Base-by-base conservation (phyloP, 2,888 invertebrate species). In the Nomada fabriciana region DNA sequence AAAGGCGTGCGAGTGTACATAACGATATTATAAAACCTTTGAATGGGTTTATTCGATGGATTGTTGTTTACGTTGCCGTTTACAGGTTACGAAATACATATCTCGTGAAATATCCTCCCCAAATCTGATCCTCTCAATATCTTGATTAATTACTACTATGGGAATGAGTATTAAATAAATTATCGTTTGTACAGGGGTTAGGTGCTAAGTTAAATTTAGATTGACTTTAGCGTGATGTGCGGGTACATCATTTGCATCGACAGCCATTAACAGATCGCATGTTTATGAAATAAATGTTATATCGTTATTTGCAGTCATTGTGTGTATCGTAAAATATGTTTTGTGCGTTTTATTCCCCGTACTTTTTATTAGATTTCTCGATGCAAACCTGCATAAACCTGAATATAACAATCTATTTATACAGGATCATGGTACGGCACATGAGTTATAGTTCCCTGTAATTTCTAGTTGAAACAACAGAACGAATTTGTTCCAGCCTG, bases 81-180 rank as follows among this genome's bases (percentile, higher is more conserved):
- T 23, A 11, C 55, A 57, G 52, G 25, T 50, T 73, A 57, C 36
- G 52, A 71, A 80, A 80, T 77, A 80, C 77, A 80, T 59, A 36
- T 43, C 23, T 23, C 9, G 2, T 50, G 36, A 57, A 42, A 67
- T 55, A 47, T 25, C 52, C 5, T 23, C 57, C 55, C 50, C 7
- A 2, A 23, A 42, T 25, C 42, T 59, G 36, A 64, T 76, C 64
- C 64, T 42, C n/a, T 59, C 29, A 23, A 36, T 18, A 23, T 13
- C 3, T 1, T 23, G 18, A 10, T 23, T 3, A 36, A 11, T 36
- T 42, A 23, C 25, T 55, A 15, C 15, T 36, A 36, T 36, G 36
- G 36, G 36, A 36, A 36, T 36, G 36, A 36, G 36, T 23, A 13
- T 11, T 1, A 23, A 71, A 18, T 4, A 25, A 36, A 67, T 1